A percentile compares a stretch with the other conserved stretches of the same genome.
These are phyloP conservation scores for Rhabdomys pumilio DNA, from an alignment of 2,797 vertebrate species.

Conservation along the genomic window DNA sequence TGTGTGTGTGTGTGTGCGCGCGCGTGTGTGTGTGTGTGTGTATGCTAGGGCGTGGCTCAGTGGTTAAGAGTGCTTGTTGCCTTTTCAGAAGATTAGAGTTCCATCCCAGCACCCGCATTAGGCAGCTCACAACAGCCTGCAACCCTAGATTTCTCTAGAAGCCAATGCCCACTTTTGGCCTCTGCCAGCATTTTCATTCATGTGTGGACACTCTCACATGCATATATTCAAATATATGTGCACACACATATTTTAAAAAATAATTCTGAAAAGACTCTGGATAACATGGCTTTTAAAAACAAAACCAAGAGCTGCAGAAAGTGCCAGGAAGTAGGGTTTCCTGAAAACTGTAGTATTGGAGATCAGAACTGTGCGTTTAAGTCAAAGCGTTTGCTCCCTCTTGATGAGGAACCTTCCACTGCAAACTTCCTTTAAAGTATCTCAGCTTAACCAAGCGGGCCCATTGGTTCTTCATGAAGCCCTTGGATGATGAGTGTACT, in stretches of 20 bases:
- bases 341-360: neutral
- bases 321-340: neutral
- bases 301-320: neutral
- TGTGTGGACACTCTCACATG: fast-evolving
- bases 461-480: neutral
- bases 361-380: neutral
- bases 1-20: no score
- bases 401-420: neutral
- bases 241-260: neutral
- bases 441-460: neutral
- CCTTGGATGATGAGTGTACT: neutral
- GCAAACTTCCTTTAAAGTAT: neutral
- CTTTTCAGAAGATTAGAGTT: neutral
- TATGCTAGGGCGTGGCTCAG: neutral
- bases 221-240: neutral
- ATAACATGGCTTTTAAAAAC: neutral
- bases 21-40: no score
- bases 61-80: neutral
- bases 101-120: no score
- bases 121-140: no score
- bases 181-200: no score
- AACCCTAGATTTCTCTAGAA: neutral
- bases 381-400: neutral
- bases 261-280: neutral
- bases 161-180: no score